A percentile compares a stretch with the other conserved stretches of the same genome.
phyloP scores from a whole-genome alignment of 2,113 vertebrate genomes.

The Sminthopsis crassicaudata region DNA sequence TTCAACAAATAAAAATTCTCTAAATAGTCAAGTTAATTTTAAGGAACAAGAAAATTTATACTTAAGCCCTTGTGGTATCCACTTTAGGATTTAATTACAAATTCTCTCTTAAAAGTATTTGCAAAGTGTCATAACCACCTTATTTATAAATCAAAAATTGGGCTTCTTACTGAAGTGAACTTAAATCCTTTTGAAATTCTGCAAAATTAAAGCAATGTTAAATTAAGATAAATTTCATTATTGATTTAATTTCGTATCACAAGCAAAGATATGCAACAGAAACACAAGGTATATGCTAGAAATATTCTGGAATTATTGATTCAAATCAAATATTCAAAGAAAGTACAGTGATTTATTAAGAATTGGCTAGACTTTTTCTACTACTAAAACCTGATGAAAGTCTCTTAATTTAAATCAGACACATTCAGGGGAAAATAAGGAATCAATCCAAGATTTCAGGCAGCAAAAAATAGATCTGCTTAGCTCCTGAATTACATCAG shows the following conservation, averaged over 20 bases:
- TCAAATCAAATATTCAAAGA: constrained; percentile 30
- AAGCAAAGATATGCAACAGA: constrained; percentile 7
- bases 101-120: constrained; percentile 46
- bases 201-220: not conserved
- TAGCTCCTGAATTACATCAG: constrained; percentile 54
- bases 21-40: not conserved
- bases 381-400: constrained; percentile 45
- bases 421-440: constrained; percentile 21
- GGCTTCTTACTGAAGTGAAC: constrained; percentile 14
- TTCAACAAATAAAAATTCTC: not conserved
- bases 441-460: constrained; percentile 65
- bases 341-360: not conserved
- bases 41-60: not conserved
- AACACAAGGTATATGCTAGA: constrained; percentile 25
- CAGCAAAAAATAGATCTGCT: constrained; percentile 70
- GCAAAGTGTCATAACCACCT: constrained; percentile 48
- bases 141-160: constrained; percentile 28
- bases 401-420: constrained; percentile 63
- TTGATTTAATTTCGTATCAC: constrained; percentile 40
- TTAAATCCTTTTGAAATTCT: constrained; percentile 48
- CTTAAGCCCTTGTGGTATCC: not conserved
- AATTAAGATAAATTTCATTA: not conserved
- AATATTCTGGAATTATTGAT: constrained; percentile 3
- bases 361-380: constrained; percentile 27
- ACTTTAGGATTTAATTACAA: constrained; percentile 50